phyloP scores from a whole-genome alignment of 2,797 vertebrate species.

The Epinephelus awoara region DNA sequence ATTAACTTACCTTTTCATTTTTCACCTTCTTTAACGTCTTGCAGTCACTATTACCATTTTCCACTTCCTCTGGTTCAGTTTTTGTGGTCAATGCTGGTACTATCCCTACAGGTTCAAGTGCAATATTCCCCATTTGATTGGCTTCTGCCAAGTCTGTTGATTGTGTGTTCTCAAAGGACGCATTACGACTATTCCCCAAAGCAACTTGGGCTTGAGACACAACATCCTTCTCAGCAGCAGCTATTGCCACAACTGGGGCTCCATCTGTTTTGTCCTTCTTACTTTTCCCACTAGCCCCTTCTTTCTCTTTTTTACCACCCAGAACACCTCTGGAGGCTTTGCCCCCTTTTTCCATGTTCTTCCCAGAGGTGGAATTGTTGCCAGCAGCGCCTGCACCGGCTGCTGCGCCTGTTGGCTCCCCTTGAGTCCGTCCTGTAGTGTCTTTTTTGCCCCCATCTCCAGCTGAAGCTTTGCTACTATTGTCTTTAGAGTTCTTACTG shows the following conservation, averaged over 20 bases:
- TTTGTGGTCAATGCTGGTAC: conserved; percentile 94
- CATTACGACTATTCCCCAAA: conserved; percentile 90
- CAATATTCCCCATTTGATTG: conserved; percentile 97
- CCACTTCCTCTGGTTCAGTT: conserved; percentile 94
- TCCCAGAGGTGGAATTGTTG: conserved; percentile 85
- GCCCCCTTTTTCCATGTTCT: conserved; percentile 93
- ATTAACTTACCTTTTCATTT: conserved; percentile 94
- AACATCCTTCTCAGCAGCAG: conserved; percentile 91
- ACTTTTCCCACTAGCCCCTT: conserved; percentile 92
- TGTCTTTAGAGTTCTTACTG: conserved; percentile 99
- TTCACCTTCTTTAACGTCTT: conserved; percentile 97
- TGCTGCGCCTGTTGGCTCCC: conserved; percentile 87
- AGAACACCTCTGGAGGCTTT: conserved; percentile 93
- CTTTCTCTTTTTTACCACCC: conserved; percentile 96
- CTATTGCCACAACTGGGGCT: conserved; percentile 83
- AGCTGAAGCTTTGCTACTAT: conserved; percentile 91
- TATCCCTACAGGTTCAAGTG: conserved; percentile 95
- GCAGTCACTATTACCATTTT: conserved; percentile 90
- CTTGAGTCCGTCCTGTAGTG: conserved; percentile 91
- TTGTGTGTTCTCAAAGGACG: conserved; percentile 91
- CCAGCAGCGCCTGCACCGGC: conserved; percentile 82
- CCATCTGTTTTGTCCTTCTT: conserved; percentile 98
- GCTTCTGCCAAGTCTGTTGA: conserved; percentile 90
- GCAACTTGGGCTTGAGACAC: conserved; percentile 88
- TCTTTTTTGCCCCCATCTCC: conserved; percentile 95